phyloP scores from a whole-genome alignment of 2,888 invertebrate species.

The Athrips mouffetella region DNA sequence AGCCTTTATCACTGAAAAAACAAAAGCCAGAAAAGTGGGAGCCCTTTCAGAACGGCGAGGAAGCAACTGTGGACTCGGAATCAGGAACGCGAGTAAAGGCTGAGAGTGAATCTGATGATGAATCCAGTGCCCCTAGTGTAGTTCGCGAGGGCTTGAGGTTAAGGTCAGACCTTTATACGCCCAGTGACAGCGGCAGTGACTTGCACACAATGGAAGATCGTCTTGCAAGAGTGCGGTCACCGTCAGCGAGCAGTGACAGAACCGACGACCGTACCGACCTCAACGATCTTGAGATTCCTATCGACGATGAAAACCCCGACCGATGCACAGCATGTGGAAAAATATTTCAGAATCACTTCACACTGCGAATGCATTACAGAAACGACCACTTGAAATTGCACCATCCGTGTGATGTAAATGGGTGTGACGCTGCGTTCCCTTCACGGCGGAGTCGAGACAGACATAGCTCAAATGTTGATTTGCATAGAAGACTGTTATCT shows the following conservation, averaged over 20 bases:
- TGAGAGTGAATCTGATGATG: conserved; percentile 73
- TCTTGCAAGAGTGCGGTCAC: conserved; percentile 72
- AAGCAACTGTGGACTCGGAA: conserved; percentile 62
- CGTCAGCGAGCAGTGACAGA: conserved; percentile 65
- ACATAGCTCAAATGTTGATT: conserved; percentile 78
- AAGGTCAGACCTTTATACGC: conserved; percentile 71
- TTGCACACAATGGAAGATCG: conserved; percentile 72
- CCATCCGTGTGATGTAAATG: conserved; percentile 93
- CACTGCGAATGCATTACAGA: conserved; percentile 93
- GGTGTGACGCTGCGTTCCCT: conserved; percentile 94
- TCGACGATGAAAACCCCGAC: conserved; percentile 92
- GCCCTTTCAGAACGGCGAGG: conserved; percentile 69
- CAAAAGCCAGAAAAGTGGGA: conserved; percentile 65
- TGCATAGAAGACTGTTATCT: conserved; percentile 72
- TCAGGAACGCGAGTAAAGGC: conserved; percentile 64
- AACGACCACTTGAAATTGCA: conserved; percentile 93
- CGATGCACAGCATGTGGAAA: conserved; percentile 92
- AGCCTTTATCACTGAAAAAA: conserved; percentile 70
- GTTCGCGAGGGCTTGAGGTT: conserved; percentile 69
- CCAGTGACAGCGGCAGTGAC: conserved; percentile 72
- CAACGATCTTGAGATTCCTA: conserved; percentile 85
- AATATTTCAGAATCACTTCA: conserved; percentile 94
- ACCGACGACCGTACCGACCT: conserved; percentile 63
- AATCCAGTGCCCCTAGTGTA: conserved; percentile 70
- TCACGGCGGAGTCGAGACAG: conserved; percentile 84